phyloP scores from a whole-genome alignment of 2,888 invertebrate species.

The Trichogramma evanescens region DNA sequence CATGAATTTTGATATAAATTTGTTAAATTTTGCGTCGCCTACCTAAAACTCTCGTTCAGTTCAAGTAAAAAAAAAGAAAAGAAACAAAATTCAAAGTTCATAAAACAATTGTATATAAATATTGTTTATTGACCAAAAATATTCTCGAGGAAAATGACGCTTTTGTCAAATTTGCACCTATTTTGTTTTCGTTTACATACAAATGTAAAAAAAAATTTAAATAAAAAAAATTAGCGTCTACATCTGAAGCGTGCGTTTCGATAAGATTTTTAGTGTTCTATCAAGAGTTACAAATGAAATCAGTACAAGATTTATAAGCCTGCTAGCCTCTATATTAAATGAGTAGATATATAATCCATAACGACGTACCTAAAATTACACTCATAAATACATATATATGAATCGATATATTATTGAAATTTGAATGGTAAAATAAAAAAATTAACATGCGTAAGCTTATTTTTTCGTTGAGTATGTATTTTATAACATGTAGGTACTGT shows the following conservation, averaged over 20 bases:
- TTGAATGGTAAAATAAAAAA: neutral
- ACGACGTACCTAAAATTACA: conserved; percentile 13
- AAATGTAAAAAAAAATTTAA: conserved; percentile 3
- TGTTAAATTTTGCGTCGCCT: no score
- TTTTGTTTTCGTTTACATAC: conserved; percentile 11
- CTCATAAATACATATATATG: conserved; percentile 8
- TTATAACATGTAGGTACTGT: neutral
- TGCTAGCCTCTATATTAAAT: conserved; percentile 25
- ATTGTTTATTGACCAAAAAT: conserved; percentile 25
- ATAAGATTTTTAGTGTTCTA: conserved; percentile 8
- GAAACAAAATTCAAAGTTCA: no score
- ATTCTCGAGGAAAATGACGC: conserved; percentile 20
- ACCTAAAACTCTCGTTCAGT: no score
- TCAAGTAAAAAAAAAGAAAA: no score
- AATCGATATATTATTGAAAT: conserved; percentile 6
- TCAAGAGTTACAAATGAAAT: conserved; percentile 17
- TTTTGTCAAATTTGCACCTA: conserved; percentile 4
- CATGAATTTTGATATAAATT: no score
- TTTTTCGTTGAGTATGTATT: conserved; percentile 16
- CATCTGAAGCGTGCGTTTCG: neutral
- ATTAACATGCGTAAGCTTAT: neutral
- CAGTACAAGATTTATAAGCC: conserved; percentile 28
- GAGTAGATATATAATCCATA: conserved; percentile 13
- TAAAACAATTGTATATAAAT: conserved; percentile 7
- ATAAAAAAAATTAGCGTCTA: neutral